Base-by-base conservation (phyloP, 2,888 invertebrate species). In the Lasioglossum leucozonium region DNA sequence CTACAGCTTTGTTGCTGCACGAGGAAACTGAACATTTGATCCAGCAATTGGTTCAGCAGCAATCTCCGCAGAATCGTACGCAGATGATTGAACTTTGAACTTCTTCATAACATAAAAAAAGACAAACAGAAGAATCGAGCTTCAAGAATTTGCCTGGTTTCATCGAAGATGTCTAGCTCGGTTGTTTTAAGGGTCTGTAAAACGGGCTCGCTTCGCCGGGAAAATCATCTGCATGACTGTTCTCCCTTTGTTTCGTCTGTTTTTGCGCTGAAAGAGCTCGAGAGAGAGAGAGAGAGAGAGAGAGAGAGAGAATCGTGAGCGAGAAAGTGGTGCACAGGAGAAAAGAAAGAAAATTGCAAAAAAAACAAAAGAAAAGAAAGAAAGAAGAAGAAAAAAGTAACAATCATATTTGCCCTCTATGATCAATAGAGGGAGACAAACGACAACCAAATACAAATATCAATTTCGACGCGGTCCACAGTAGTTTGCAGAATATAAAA, bases 401-500 rank as follows among this genome's bases (percentile, higher is more conserved):
- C 81, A 69, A 79, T 77, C 72, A 85, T 71, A 62, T 62, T 69
- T 71, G 30, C 44, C 69, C 73, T 65, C 51, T 74, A 75, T 26
- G 77, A 82, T 72, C 30, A 79, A 55, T 55, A 67, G 69, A 71
- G 72, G 78, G 71, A 88, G 86, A 79, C 79, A 87, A 88, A 85
- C 81, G 86, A 88, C 87, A 89, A 85, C 88, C 85, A 89, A 89
- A 87, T 88, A 67, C 79, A 87, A 89, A 89, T 93, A 93, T 93
- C 91, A 93, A 92, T 92, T 91, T 91, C 89, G 82, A 92, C 88
- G 92, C 88, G 94, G 93, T 94, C 94, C 93, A 93, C 92, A 92
- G 93, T 94, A 93, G 93, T 94, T 92, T 91, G 90, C 92, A 92
- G 92, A 87, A 80, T 91, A 92, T 89, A 88, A 77, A 77, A 93